Conservation (phyloP, 2,797 vertebrate species). For the Ctenopoma multispine region DNA sequence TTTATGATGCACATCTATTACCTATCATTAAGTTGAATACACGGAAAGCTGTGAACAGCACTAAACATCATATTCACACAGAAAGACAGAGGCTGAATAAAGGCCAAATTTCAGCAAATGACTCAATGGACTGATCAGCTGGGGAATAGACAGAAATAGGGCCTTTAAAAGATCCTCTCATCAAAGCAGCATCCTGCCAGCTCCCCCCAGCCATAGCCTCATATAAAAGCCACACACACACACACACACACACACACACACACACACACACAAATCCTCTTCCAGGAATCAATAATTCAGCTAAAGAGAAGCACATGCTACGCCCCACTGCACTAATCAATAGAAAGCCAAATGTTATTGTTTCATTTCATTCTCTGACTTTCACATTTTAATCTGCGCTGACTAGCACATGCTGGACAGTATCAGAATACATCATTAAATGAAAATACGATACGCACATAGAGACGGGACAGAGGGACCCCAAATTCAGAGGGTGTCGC, state of each 20-base stretch:
- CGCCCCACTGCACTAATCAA: conserved; percentile 81
- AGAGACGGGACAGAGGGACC: conserved; percentile 6
- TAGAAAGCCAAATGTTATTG: conserved; percentile 84
- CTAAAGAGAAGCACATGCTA: conserved; percentile 84
- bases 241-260: conserved; percentile 38
- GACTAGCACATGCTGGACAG: conserved; percentile 57
- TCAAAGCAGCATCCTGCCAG: conserved; percentile 72
- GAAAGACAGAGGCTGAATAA: conserved; percentile 47
- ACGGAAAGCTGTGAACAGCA: conserved; percentile 51
- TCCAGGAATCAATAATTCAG: conserved; percentile 82
- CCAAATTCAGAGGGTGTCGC: conserved; percentile 19
- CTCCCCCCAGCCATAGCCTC: conserved; percentile 66
- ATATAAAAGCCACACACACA: conserved; percentile 59
- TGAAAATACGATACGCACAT: conserved; percentile 45
- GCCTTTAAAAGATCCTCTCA: conserved; percentile 73
- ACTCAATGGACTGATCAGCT: conserved; percentile 57
- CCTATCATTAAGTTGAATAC: conserved; percentile 64
- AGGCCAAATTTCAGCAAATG: conserved; percentile 59
- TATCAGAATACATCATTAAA: conserved; percentile 51
- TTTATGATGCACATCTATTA: conserved; percentile 69
- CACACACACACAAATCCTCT: conserved; percentile 69
- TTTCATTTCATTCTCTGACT: conserved; percentile 81
- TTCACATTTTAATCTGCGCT: conserved; percentile 77
- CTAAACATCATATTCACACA: conserved; percentile 27
- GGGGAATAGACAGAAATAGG: conserved; percentile 63